Evolutionary conservation across 2,113 vertebrate genomes (phyloP).

Genomic region (Corythornis vintsioides): DNA sequence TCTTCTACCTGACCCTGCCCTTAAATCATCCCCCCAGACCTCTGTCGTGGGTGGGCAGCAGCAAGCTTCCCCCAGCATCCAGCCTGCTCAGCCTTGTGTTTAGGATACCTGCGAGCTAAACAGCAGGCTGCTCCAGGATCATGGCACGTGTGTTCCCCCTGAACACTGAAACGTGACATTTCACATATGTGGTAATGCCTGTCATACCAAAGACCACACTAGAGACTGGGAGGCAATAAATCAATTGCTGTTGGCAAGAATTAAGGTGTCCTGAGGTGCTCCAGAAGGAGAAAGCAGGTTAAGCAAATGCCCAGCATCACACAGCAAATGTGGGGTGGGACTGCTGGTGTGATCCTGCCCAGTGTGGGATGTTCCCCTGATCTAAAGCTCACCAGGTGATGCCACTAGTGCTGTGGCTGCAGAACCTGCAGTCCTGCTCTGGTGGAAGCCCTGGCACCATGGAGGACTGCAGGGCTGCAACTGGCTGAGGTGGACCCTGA

Average conservation of each 20-base stretch:
- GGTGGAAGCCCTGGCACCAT: fast-evolving
- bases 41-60: neutral
- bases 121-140: fast-evolving
- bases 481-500: fast-evolving
- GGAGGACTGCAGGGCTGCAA: neutral
- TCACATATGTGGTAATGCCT: neutral
- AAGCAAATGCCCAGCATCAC: neutral
- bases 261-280: neutral
- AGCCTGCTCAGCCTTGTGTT: neutral
- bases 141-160: fast-evolving
- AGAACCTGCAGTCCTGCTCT: neutral
- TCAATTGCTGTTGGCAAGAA: neutral
- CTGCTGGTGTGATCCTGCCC: neutral
- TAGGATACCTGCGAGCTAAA: neutral
- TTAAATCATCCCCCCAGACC: neutral
- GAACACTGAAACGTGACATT: fast-evolving
- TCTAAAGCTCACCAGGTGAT: neutral
- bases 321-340: neutral
- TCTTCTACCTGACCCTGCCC: constrained; percentile 31
- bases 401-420: neutral
- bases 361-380: fast-evolving
- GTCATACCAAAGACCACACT: neutral
- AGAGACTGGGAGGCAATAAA: neutral
- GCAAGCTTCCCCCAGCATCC: neutral
- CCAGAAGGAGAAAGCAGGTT: neutral